These are phyloP conservation scores for Strigamia maritima DNA, from an alignment of 2,888 invertebrate genomes.

Conservation along the genomic window DNA sequence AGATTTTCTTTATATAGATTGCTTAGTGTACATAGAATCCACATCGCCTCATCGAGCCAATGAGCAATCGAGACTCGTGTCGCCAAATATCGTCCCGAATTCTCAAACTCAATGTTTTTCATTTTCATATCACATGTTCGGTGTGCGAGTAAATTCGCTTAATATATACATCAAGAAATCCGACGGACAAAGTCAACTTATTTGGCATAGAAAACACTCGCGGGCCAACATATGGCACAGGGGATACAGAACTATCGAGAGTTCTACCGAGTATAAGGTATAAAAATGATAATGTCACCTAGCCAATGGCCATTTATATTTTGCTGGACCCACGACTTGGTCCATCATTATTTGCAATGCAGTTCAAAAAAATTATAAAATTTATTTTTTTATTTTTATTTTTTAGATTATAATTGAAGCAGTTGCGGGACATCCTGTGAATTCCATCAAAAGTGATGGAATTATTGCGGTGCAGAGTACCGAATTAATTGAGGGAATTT, in stretches of 20 bases:
- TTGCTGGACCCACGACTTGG: too few relatives aligned
- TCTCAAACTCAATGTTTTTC: background rate
- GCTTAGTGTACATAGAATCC: background rate
- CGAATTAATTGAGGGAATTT: background rate
- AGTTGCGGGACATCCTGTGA: background rate
- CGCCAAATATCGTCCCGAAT: background rate
- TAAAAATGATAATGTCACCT: too few relatives aligned
- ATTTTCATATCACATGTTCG: conserved; percentile 9
- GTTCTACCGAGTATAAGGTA: background rate
- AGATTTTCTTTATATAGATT: background rate
- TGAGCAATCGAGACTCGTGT: background rate
- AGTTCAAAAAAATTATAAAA: too few relatives aligned
- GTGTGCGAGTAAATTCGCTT: background rate
- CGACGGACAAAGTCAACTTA: background rate
- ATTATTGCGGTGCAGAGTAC: background rate
- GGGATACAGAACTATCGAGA: background rate
- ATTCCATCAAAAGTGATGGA: background rate
- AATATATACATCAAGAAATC: background rate
- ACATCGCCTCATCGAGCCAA: background rate
- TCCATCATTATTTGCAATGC: too few relatives aligned
- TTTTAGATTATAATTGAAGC: background rate
- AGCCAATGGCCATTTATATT: too few relatives aligned
- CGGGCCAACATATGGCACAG: background rate
- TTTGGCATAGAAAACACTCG: background rate
- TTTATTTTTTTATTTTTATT: background rate